Conservation (phyloP, 1,140 invertebrate genomes). For the Drosophila carrolli region DNA sequence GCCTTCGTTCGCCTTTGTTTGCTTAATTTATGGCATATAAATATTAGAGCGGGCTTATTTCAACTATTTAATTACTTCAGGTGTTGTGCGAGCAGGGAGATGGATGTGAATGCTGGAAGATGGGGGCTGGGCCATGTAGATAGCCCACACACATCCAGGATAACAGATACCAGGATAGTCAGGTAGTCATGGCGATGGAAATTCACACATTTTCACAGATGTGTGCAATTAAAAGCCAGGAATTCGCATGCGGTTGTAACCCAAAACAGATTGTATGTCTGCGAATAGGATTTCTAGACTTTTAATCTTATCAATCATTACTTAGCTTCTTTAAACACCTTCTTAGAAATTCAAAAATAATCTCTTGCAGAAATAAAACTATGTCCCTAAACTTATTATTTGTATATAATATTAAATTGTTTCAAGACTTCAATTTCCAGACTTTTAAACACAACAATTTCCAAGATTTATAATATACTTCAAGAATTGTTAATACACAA, state of each 20-base stretch:
- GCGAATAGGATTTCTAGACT: background rate
- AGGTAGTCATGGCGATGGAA: slow-evolving; percentile 1
- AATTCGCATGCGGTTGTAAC: background rate
- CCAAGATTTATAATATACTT: too few species aligned
- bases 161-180: background rate
- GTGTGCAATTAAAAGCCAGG: slow-evolving; percentile 5
- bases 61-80: slow-evolving; percentile 79
- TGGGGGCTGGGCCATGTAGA: slow-evolving; percentile 7
- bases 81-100: slow-evolving; percentile 49
- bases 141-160: slow-evolving; percentile 18
- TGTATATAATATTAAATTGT: too few species aligned
- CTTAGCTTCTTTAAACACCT: too few species aligned
- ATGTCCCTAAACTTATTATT: too few species aligned
- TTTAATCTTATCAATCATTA: background rate
- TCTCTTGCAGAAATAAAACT: too few species aligned
- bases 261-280: background rate
- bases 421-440: too few species aligned
- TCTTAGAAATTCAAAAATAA: too few species aligned
- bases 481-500: too few species aligned
- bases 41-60: slow-evolving; percentile 77
- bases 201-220: too few species aligned
- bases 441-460: too few species aligned
- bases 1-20: slow-evolving; percentile 59
- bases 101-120: background rate
- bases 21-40: slow-evolving; percentile 79